Base-by-base conservation (phyloP, 2,888 invertebrate genomes). In the Oscheius sp. region DNA sequence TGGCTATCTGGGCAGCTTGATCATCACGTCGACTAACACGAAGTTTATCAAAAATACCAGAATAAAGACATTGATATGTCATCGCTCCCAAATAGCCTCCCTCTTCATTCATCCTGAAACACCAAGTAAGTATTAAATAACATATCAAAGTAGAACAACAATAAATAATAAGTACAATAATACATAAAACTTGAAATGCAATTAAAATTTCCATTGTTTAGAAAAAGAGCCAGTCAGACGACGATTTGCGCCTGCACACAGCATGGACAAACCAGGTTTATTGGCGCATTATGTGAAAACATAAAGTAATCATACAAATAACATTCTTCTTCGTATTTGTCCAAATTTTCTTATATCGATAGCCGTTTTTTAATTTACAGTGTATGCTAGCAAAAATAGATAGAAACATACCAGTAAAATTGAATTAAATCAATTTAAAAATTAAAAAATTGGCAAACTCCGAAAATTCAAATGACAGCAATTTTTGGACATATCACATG, bases 31-130 rank as follows among this genome's bases (percentile, higher is more conserved):
- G 66, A 12, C 67, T 44, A 6, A 62, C 38, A 41, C 77, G 72
- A 26, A 65, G 70, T 36, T 75, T 75, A 22, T 85, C 83, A 62
- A 85, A 71, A 9, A 82, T 79, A 2, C 78, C 74, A 63, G 72
- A 74, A 69, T 80, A 82, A 32, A 85, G 72, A 57, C 81, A 82
- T 54, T 83, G 80, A 68, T 82, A 83, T 41, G 85, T 83, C 78
- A 85, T 80, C 12, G 83, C 78, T 26, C 80, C 80, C 62, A 85
- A 73, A 51, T 85, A 83, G 49, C 78, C 80, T 9, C 76, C 80
- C 56, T 81, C 81, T 67, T 81, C 80, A 65, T 79, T 78, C 80
- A 80, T 80, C 62, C 14, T 62, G 22, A 3, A 36, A 57, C n/a
- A n/a, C n/a, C n/a, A n/a, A n/a, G n/a, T 54, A 22, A 4, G 3